Base-by-base conservation (phyloP, 2,888 invertebrate species). In the Pyralis farinalis region DNA sequence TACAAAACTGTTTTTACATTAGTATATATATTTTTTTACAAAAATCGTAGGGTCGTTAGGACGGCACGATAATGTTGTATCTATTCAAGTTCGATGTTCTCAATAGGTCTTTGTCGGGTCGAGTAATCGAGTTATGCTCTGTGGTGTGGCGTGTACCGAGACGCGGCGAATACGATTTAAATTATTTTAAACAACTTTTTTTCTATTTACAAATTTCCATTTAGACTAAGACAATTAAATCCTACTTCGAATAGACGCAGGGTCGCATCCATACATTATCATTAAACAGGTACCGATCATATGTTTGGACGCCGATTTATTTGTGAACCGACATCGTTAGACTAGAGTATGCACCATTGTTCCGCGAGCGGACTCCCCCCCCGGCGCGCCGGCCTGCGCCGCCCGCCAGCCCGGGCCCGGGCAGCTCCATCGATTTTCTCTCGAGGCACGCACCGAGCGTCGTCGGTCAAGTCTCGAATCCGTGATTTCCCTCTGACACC, bases 21-120 rank as follows among this genome's bases (percentile, higher is more conserved):
- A 73, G 81, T 80, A 83, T 84, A 86, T 79, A 78, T 84, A 76
- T 72, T 81, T 74, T 82, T 85, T 84, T 85, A 85, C 84, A 87
- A 88, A 88, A 88, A 83, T 86, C 86, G 85, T 85, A 86, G 85
- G 86, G 86, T 86, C 85, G 86, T 83, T 84, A 87, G 88, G 88
- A 88, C 88, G 88, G 88, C 88, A 87, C 88, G 84, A 87, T 87
- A 85, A 75, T n/a, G n/a, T 3, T 80, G 78, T 73, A 79, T 82
- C 81, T 87, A 86, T 85, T 77, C 83, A 84, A 85, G 72, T 88
- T 88, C 87, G 88, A 88, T 88, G 88, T 88, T 83, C 60, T 68
- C 63, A 48, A 75, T 81, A 85, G 84, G 84, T 84, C 80, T 78
- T 77, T 73, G 60, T 74, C 70, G 74, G 78, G 70, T 79, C 63